A percentile compares a stretch with the other conserved stretches of the same genome.
Conservation (phyloP, 2,888 invertebrate genomes). For the Drosophila rubida region DNA sequence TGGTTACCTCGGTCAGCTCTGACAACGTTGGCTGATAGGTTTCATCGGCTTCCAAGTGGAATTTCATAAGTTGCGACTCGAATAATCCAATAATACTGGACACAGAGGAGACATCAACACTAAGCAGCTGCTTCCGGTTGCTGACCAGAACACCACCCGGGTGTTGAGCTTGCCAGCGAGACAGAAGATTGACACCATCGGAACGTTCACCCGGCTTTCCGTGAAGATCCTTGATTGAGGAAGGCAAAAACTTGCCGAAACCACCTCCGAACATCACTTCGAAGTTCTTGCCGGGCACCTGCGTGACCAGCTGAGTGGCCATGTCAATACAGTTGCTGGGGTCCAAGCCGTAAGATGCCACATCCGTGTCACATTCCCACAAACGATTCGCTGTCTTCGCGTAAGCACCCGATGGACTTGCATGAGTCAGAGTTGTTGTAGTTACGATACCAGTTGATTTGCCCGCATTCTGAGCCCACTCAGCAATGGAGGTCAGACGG, state of each 20-base stretch:
- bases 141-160: slow-evolving; percentile 86
- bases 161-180: slow-evolving; percentile 88
- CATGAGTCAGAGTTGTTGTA: slow-evolving; percentile 91
- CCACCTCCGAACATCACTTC: slow-evolving; percentile 93
- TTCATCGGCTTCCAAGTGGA: slow-evolving; percentile 85
- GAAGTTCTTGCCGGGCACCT: slow-evolving; percentile 88
- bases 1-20: slow-evolving; percentile 89
- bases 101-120: slow-evolving; percentile 83
- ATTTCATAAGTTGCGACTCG: slow-evolving; percentile 86
- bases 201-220: slow-evolving; percentile 86
- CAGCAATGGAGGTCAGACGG: slow-evolving; percentile 88
- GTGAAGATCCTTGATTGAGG: slow-evolving; percentile 84
- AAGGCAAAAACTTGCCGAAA: slow-evolving; percentile 88
- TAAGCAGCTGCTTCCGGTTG: slow-evolving; percentile 86
- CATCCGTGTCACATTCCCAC: slow-evolving; percentile 89
- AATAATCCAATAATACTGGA: slow-evolving; percentile 87
- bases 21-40: slow-evolving; percentile 87
- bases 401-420: slow-evolving; percentile 89
- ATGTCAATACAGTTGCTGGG: slow-evolving; percentile 88
- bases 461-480: slow-evolving; percentile 88
- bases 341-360: slow-evolving; percentile 68
- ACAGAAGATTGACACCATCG: slow-evolving; percentile 88
- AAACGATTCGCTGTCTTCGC: slow-evolving; percentile 88
- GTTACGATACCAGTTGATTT: slow-evolving; percentile 89
- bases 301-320: slow-evolving; percentile 89